Evolutionary conservation across 2,113 vertebrate species (phyloP).

Genomic region (Lophochroa leadbeateri): DNA sequence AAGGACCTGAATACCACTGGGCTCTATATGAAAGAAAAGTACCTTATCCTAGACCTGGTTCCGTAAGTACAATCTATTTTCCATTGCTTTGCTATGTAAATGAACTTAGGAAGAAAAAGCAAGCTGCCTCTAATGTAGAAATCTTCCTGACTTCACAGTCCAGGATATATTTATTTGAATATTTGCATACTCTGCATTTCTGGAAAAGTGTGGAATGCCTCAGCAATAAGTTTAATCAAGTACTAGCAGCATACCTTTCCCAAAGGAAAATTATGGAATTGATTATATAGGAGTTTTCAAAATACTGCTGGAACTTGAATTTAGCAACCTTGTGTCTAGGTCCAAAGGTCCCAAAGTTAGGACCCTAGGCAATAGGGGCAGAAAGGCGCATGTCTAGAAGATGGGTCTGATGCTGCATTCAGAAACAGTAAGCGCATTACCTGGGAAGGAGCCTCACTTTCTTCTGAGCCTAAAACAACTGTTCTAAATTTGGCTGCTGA

Average conservation of each 20-base stretch:
- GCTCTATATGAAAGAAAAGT: constrained; percentile 90
- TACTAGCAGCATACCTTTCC: neutral
- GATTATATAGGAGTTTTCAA: neutral
- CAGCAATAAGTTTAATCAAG: neutral
- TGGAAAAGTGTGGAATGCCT: neutral
- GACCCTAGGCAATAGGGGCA: neutral
- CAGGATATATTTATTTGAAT: neutral
- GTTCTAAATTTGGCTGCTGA: neutral
- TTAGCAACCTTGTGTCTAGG: neutral
- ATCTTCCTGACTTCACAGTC: neutral
- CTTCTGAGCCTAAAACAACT: neutral
- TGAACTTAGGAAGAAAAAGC: neutral
- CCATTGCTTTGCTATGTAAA: neutral
- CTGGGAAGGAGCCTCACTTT: neutral
- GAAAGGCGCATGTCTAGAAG: neutral
- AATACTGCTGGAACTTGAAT: neutral
- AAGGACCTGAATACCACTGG: constrained; percentile 94
- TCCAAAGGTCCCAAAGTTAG: neutral
- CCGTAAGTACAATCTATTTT: constrained; percentile 80
- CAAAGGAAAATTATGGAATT: neutral
- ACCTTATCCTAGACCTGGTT: constrained; percentile 95
- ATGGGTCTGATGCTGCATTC: neutral
- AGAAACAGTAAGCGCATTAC: neutral
- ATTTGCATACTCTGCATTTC: neutral
- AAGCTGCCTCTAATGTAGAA: neutral